Base-by-base conservation (phyloP, 2,888 invertebrate genomes). In the Artemia sinica region DNA sequence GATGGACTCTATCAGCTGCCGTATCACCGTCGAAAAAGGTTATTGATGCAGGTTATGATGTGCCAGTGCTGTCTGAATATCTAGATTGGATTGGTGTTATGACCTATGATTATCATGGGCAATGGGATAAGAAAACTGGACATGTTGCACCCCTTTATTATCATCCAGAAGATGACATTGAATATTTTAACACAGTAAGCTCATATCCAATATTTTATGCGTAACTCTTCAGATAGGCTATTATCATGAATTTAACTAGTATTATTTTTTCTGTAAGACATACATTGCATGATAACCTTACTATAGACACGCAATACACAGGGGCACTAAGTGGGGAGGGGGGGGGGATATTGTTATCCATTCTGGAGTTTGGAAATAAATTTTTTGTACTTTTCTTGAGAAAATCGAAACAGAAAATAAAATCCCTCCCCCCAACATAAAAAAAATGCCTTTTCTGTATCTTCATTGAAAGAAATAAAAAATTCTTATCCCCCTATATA, bases 81-180 rank as follows among this genome's bases (percentile, higher is more conserved):
- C 80, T 92, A 69, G 91, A 92, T 76, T 91, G 91, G 89, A 88
- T 92, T 67, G 88, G 91, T 0, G 89, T 92, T 0, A 92, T 92
- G 92, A 87, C 90, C 0, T 92, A 92, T 74, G 92, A 92, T 75
- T 91, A 86, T 79, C 91, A 91, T 73, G 91, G 91, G 0, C 90
- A 90, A 74, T 92, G 91, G 91, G 91, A 91, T 74, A 89, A 89
- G 76, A 87, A 87, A 76, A 92, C 91, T 1, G 92, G 91, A 0
- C 92, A 92, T 75, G 88, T 91, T 0, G 89, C 91, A 0, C 92
- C 91, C 0, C 77, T 92, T 63, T 90, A 85, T 74, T 83, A 86
- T 75, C 89, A 91, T 76, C 86, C 88, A 4, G 86, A 89, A 66
- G 91, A 91, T 75, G 89, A 88, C 71, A 85, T 83, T 69, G 83